Base-by-base conservation (phyloP, 1,140 invertebrate species). In the Diuraphis noxia region DNA sequence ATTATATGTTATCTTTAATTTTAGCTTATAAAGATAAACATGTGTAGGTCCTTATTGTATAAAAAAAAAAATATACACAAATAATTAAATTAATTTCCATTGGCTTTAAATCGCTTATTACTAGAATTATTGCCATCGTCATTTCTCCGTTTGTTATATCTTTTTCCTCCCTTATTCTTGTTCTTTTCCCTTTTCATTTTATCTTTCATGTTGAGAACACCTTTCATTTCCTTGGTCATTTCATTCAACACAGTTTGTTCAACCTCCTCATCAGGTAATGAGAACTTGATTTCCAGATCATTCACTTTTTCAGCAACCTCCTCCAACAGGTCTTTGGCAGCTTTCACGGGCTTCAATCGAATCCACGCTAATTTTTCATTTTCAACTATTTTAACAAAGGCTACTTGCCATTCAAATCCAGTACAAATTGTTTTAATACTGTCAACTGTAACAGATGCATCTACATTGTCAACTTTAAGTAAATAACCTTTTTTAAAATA, bases 401-500 rank as follows among this genome's bases (percentile, higher is more conserved):
- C 77, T 19, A 91, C 89, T 91, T 82, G 77, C 89, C 89, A 91
- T 49, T 91, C 89, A 19, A 81, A 82, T 34, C 25, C 43, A 2
- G 9, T 30, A 4, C 89, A 91, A 82, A 91, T 46, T 19, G 40
- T 34, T 91, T 91, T 91, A 8, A 91, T 91, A 49, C 38, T 40
- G 0, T 91, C 89, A 30, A 91, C 89, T 38, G 89, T 81, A 36
- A 81, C 41, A 52, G 34, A 19, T 34, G 52, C 43, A 17, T 77
- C 34, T 25, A 91, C 23, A 21, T 82, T 82, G n/a, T 49, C 43
- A 82, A 46, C 89, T 82, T 91, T 91, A 23, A 91, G 8, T 91
- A 91, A 52, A 82, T 52, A 91, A 19, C 89, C 89, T 49, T 91
- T 91, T 82, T 91, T 91, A 38, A 91, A 91, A 91, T 82, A 82